phyloP scores from a whole-genome alignment of 2,797 vertebrate species.

The Fistularia commersonii region DNA sequence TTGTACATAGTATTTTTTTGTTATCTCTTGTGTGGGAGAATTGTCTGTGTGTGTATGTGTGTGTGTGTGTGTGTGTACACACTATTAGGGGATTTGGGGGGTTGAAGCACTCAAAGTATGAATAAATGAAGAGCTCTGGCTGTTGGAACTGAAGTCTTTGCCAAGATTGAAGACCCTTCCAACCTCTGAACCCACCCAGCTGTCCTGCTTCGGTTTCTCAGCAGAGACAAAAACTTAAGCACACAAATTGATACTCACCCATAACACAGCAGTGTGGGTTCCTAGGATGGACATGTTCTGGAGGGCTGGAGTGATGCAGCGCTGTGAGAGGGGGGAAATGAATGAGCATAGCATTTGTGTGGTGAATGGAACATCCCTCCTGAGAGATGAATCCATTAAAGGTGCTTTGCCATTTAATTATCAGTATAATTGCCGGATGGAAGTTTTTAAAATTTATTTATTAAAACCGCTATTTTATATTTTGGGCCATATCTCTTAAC shows the following conservation, averaged over 20 bases:
- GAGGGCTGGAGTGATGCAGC: conserved; percentile 18
- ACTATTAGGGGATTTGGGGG: conserved; percentile 47
- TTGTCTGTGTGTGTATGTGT: conserved; percentile 25
- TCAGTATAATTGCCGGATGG: conserved; percentile 74
- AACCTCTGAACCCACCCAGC: conserved; percentile 58
- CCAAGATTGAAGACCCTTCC: conserved; percentile 56
- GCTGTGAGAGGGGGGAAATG: conserved; percentile 19
- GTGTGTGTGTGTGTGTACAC: conserved; percentile 8
- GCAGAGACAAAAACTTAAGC: conserved; percentile 44
- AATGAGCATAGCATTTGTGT: conserved; percentile 23
- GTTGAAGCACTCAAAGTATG: conserved; percentile 65
- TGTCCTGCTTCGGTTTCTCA: conserved; percentile 53
- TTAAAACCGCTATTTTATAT: conserved; percentile 61
- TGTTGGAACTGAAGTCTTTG: conserved; percentile 48
- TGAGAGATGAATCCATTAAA: conserved; percentile 73
- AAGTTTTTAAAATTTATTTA: conserved; percentile 47
- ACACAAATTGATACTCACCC: conserved; percentile 39
- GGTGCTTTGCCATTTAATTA: conserved; percentile 75
- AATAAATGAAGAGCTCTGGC: conserved; percentile 66
- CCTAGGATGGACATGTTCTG: conserved; percentile 22
- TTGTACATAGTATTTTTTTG: conserved; percentile 33
- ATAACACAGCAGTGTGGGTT: conserved; percentile 30
- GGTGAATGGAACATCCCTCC: conserved; percentile 43
- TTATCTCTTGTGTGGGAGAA: conserved; percentile 11
- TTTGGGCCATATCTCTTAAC: conserved; percentile 49